Evolutionary conservation across 2,888 invertebrate genomes (phyloP).

Genomic region (Acanthosepion pharaonis): DNA sequence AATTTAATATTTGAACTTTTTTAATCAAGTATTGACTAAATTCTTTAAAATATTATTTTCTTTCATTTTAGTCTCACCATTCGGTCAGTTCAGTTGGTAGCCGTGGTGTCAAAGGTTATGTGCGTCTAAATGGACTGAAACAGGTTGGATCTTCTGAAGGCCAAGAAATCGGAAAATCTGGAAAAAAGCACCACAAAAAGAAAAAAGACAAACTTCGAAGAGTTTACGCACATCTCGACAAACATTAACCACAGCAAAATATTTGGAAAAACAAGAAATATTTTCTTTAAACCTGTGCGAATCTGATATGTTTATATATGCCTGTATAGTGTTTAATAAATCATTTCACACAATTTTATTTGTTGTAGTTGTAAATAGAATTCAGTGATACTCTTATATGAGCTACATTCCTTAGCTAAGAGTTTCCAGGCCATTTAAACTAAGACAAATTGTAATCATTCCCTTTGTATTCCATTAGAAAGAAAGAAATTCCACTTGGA

Average conservation of each 20-base stretch:
- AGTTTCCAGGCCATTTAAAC: no score
- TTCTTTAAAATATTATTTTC: not conserved
- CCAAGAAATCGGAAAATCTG: conserved; percentile 79
- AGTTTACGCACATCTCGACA: conserved; percentile 87
- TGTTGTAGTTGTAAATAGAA: no score
- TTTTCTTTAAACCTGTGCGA: no score
- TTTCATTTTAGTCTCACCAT: conserved; percentile 55
- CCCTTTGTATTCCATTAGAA: no score
- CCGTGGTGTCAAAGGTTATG: conserved; percentile 55
- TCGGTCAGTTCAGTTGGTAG: conserved; percentile 63
- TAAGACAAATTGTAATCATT: no score
- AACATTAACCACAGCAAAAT: conserved; percentile 37
- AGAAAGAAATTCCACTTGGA: no score
- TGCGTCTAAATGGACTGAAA: conserved; percentile 55
- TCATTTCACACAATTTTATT: no score
- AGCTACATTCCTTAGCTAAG: no score
- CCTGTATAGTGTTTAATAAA: no score
- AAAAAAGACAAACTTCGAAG: conserved; percentile 93
- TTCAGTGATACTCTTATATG: no score
- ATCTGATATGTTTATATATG: no score
- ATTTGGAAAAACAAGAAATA: not conserved
- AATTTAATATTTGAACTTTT: not conserved
- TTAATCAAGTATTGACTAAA: not conserved
- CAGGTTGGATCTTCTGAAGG: conserved; percentile 48
- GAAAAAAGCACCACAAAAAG: conserved; percentile 86